phyloP scores from a whole-genome alignment of 2,888 invertebrate genomes.

The Andrena hattorfiana region DNA sequence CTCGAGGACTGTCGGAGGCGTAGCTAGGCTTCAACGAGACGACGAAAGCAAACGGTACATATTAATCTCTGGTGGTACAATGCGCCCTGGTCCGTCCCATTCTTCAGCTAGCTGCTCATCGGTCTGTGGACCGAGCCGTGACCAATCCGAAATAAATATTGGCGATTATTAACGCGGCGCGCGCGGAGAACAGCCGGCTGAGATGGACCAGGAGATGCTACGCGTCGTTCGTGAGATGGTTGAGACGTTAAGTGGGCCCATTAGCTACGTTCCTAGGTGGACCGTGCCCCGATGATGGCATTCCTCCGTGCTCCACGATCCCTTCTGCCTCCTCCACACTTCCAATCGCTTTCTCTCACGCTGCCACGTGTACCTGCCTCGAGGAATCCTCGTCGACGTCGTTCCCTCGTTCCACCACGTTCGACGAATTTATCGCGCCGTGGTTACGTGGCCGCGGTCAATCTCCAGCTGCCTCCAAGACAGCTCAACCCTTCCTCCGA shows the following conservation, averaged over 20 bases:
- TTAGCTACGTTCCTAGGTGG: conserved; percentile 80
- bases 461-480: not conserved
- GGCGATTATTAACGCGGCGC: conserved; percentile 82
- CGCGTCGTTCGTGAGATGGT: conserved; percentile 75
- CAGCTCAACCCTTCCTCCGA: not conserved
- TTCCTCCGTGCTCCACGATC: conserved; percentile 70
- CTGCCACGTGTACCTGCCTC: conserved; percentile 62
- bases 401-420: not conserved
- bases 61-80: conserved; percentile 71
- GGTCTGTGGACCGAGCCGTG: conserved; percentile 82
- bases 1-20: conserved; percentile 17
- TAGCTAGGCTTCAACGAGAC: conserved; percentile 32
- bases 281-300: conserved; percentile 73
- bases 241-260: conserved; percentile 85
- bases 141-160: conserved; percentile 85
- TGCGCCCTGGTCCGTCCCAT: conserved; percentile 70
- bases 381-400: conserved; percentile 36
- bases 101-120: conserved; percentile 78
- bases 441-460: not conserved
- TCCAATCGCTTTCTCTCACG: conserved; percentile 59
- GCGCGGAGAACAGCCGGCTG: conserved; percentile 46
- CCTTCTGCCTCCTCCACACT: conserved; percentile 29
- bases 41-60: conserved; percentile 67
- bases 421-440: not conserved
- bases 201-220: conserved; percentile 61